Percentiles rank a stretch among this genome's conserved stretches.
phyloP scores from a whole-genome alignment of 2,888 invertebrate species.

The Heliconius sara region DNA sequence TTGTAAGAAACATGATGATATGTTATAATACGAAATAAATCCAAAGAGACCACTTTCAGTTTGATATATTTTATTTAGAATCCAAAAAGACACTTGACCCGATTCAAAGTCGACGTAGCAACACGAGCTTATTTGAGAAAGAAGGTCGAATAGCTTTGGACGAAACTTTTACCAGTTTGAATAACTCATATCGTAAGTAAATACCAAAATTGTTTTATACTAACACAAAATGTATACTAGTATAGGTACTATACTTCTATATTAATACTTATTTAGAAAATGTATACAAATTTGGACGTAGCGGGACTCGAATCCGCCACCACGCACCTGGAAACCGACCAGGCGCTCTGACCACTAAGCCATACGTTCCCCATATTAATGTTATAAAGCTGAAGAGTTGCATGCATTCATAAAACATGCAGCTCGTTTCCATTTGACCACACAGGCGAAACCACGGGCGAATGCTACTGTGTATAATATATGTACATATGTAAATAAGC shows the following conservation, averaged over 20 bases:
- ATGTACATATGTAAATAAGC: too few relatives aligned
- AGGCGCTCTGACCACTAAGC: too few relatives aligned
- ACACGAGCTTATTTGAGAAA: conserved; percentile 30
- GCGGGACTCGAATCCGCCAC: too few relatives aligned
- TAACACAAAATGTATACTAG: neutral
- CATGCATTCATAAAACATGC: too few relatives aligned
- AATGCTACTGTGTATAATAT: too few relatives aligned
- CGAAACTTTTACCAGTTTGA: conserved; percentile 20
- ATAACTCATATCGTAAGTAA: conserved; percentile 6
- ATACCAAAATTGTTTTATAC: neutral
- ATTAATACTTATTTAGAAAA: too few relatives aligned
- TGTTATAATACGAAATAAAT: neutral
- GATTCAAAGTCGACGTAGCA: conserved; percentile 27
- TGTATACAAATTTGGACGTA: too few relatives aligned
- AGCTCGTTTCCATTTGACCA: too few relatives aligned
- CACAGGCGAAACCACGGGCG: too few relatives aligned
- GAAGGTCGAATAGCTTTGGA: conserved; percentile 34
- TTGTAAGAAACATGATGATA: neutral
- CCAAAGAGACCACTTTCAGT: conserved; percentile 29
- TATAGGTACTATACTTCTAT: neutral
- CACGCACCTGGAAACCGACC: too few relatives aligned
- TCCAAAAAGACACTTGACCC: conserved; percentile 40
- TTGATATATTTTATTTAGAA: conserved; percentile 32
- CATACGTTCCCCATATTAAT: too few relatives aligned
- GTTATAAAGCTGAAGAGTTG: too few relatives aligned